phyloP scores from a whole-genome alignment of 2,888 invertebrate species.

The Pycnomerus fuliginosus region DNA sequence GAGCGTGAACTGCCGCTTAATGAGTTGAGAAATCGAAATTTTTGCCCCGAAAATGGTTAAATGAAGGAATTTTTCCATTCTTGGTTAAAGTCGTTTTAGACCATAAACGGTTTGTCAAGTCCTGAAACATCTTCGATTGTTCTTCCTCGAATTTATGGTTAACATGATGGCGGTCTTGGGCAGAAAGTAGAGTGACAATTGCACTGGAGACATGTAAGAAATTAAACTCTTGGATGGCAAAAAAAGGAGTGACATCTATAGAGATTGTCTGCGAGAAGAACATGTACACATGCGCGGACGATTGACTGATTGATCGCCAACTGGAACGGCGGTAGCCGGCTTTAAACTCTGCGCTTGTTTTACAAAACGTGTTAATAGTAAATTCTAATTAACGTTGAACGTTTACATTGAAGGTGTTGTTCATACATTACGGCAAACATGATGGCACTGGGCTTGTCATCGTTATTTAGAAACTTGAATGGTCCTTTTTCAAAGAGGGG shows the following conservation, averaged over 20 bases:
- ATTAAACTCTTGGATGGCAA: slow-evolving; percentile 42
- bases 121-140: slow-evolving; percentile 43
- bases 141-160: slow-evolving; percentile 37
- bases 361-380: slow-evolving; percentile 48
- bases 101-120: slow-evolving; percentile 37
- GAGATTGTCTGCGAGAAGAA: slow-evolving; percentile 35
- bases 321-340: slow-evolving; percentile 29
- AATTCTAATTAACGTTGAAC: slow-evolving; percentile 49
- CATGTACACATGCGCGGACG: slow-evolving; percentile 35
- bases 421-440: slow-evolving; percentile 46
- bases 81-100: too few species aligned
- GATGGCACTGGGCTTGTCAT: slow-evolving; percentile 39
- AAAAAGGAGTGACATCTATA: slow-evolving; percentile 43
- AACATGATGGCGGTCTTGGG: slow-evolving; percentile 29
- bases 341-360: slow-evolving; percentile 36
- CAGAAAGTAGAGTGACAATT: slow-evolving; percentile 1
- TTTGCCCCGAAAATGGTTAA: too few species aligned
- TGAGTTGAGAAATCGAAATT: too few species aligned
- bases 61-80: too few species aligned
- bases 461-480: slow-evolving; percentile 35
- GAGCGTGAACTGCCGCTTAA: too few species aligned
- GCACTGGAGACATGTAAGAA: slow-evolving; percentile 43
- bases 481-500: too few species aligned
- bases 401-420: slow-evolving; percentile 49
- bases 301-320: slow-evolving; percentile 41